phyloP scores from a whole-genome alignment of 2,888 invertebrate species.

The Acanthosepion esculentum region DNA sequence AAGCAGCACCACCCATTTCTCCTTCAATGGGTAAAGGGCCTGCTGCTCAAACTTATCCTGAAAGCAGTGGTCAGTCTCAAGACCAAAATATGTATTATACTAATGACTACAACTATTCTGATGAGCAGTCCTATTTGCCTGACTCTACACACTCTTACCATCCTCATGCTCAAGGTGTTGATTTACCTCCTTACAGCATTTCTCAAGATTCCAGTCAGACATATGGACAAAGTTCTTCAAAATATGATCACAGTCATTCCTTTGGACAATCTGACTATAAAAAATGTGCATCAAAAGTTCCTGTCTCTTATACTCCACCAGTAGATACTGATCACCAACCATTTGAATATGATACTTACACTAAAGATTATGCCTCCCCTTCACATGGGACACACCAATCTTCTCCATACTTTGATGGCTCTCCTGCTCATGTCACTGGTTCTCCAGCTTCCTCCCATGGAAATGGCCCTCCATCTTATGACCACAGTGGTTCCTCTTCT shows the following conservation, averaged over 20 bases:
- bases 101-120: background rate
- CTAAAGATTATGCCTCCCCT: background rate
- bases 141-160: too few species aligned
- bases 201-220: background rate
- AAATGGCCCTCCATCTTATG: background rate
- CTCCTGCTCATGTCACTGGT: too few species aligned
- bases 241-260: background rate
- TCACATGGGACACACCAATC: too few species aligned
- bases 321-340: background rate
- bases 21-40: background rate
- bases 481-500: background rate
- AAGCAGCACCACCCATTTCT: background rate
- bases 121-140: background rate
- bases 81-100: background rate
- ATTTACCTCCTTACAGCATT: background rate
- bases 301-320: too few species aligned
- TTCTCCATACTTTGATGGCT: too few species aligned
- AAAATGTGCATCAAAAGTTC: background rate
- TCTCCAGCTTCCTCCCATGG: background rate
- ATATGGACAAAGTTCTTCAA: background rate
- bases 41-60: background rate
- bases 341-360: background rate
- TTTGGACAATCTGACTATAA: background rate
- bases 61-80: background rate
- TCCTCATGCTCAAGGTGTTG: background rate